phyloP scores from a whole-genome alignment of 2,797 vertebrate species.

The Brotula barbata region DNA sequence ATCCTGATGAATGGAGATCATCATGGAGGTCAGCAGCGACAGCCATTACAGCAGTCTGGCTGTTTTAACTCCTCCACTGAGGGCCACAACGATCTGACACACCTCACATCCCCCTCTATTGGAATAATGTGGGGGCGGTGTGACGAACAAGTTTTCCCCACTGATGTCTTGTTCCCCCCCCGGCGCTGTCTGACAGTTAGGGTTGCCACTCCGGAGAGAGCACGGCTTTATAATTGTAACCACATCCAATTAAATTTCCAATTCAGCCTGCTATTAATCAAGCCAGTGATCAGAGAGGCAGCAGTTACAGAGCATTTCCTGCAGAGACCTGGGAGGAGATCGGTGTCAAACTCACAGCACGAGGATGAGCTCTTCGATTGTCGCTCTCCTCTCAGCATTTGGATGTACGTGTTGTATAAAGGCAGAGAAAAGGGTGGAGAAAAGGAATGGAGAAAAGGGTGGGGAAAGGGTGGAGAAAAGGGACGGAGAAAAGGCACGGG shows the following conservation, averaged over 20 bases:
- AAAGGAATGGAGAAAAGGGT: too few species aligned
- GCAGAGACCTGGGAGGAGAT: slow-evolving; percentile 42
- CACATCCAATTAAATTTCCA: slow-evolving; percentile 77
- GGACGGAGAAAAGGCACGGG: too few species aligned
- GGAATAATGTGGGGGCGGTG: slow-evolving; percentile 41
- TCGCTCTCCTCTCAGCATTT: slow-evolving; percentile 13
- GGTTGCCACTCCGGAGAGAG: slow-evolving; percentile 45
- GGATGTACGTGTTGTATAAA: background rate
- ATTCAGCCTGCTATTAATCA: slow-evolving; percentile 72
- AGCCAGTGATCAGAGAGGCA: slow-evolving; percentile 68
- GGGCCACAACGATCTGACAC: slow-evolving; percentile 55
- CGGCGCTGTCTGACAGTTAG: slow-evolving; percentile 30
- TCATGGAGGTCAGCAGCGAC: slow-evolving; percentile 43
- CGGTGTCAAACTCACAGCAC: slow-evolving; percentile 15
- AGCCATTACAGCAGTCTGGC: slow-evolving; percentile 25
- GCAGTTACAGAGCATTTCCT: slow-evolving; percentile 45
- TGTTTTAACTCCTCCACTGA: slow-evolving; percentile 48
- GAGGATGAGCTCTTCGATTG: slow-evolving; percentile 9
- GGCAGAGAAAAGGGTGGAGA: too few species aligned
- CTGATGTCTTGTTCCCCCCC: slow-evolving; percentile 56
- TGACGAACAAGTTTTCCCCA: slow-evolving; percentile 56
- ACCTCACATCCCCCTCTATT: slow-evolving; percentile 55
- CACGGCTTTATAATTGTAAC: slow-evolving; percentile 68
- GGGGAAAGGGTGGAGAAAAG: too few species aligned
- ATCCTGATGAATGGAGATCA: slow-evolving; percentile 27